These are phyloP conservation scores for Tanytarsus gracilentus DNA, from an alignment of 2,888 invertebrate species.

Conservation along the genomic window DNA sequence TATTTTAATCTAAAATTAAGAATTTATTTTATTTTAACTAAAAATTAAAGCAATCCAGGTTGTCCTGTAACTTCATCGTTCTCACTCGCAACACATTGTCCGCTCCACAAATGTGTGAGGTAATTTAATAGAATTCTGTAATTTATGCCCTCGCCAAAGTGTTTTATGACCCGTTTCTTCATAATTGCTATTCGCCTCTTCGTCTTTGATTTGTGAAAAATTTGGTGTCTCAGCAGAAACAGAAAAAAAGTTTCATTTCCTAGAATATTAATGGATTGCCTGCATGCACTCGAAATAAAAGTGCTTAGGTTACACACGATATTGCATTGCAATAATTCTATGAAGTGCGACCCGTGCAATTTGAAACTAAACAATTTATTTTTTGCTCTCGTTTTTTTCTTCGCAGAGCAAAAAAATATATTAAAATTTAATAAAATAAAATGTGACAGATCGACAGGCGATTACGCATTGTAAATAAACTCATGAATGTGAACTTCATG, in stretches of 20 bases:
- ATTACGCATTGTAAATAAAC: constrained; percentile 3
- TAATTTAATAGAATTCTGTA: constrained; percentile 2
- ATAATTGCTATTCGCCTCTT: neutral
- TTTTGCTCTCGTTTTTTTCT: neutral
- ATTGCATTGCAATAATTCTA: constrained; percentile 4
- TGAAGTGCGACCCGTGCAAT: constrained; percentile 9
- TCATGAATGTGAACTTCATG: too few relatives aligned
- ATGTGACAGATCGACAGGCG: constrained; percentile 4
- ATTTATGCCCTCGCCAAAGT: neutral
- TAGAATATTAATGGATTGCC: constrained; percentile 2
- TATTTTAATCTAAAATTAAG: too few relatives aligned
- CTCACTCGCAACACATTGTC: neutral
- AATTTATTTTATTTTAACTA: too few relatives aligned
- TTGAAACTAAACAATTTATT: neutral
- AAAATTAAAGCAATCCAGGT: too few relatives aligned
- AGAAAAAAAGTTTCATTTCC: constrained; percentile 20
- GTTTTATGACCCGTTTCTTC: too few relatives aligned
- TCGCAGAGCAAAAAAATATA: neutral
- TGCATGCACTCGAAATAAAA: constrained; percentile 4
- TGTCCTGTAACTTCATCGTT: neutral
- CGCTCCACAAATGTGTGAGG: neutral
- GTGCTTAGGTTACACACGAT: neutral
- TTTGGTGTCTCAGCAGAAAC: constrained; percentile 23
- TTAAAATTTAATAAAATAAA: neutral
- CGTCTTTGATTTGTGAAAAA: neutral